Conservation (phyloP, 2,888 invertebrate genomes). For the Plusia festucae region DNA sequence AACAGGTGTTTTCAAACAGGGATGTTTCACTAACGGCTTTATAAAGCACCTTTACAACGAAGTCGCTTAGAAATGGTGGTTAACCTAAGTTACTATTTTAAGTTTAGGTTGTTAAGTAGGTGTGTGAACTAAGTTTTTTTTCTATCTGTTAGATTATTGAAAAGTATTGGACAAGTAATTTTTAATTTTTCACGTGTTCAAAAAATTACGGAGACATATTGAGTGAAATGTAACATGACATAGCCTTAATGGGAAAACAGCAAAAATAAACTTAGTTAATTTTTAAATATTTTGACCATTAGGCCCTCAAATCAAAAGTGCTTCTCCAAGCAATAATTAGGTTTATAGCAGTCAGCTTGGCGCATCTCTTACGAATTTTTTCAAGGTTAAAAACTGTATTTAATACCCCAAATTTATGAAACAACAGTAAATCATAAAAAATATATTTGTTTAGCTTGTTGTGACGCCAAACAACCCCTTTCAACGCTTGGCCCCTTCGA, state of each 20-base stretch:
- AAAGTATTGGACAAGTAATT: too few species aligned
- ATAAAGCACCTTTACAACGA: neutral
- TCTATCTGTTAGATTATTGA: too few species aligned
- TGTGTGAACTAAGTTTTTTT: too few species aligned
- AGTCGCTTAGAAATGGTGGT: neutral
- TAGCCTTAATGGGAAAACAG: too few species aligned
- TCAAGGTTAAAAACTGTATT: neutral
- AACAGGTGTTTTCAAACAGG: slow-evolving; percentile 3
- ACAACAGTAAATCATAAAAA: neutral
- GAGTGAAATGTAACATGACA: too few species aligned
- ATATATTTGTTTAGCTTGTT: neutral
- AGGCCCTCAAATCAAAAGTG: too few species aligned
- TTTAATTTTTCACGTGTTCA: too few species aligned
- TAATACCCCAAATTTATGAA: neutral
- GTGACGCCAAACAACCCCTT: neutral
- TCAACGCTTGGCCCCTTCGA: neutral
- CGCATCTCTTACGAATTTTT: neutral
- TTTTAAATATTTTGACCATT: too few species aligned
- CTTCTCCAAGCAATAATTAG: too few species aligned
- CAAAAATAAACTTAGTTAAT: too few species aligned
- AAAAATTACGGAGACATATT: too few species aligned
- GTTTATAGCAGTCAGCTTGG: neutral
- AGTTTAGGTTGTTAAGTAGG: too few species aligned
- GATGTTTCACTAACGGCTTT: neutral
- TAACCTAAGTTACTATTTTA: neutral